Percentiles rank a stretch among this genome's conserved stretches.
These are phyloP conservation scores for Venusia cambrica DNA, from an alignment of 2,888 invertebrate genomes.

Conservation along the genomic window DNA sequence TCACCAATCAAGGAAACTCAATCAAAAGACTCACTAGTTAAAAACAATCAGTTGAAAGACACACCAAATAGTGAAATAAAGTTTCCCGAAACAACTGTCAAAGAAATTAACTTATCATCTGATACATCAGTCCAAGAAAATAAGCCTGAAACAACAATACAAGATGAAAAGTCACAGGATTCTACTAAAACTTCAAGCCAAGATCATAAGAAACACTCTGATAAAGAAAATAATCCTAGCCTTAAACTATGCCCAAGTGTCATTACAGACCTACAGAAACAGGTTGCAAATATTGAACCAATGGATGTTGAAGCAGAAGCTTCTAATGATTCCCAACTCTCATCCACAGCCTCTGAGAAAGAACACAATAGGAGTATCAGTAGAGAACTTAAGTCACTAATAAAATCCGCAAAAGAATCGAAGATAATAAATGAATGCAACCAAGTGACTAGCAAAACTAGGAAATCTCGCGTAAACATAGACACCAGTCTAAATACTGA, in stretches of 20 bases:
- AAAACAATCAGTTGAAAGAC: no score
- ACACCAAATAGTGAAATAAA: no score
- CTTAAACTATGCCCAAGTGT: conserved; percentile 10
- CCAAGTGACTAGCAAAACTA: conserved; percentile 72
- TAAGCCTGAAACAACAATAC: conserved; percentile 4
- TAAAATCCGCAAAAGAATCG: conserved; percentile 85
- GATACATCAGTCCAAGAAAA: no score
- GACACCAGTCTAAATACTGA: conserved; percentile 71
- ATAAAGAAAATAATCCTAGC: conserved; percentile 6
- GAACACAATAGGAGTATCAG: conserved; percentile 68
- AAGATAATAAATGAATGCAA: conserved; percentile 83
- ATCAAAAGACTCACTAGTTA: no score
- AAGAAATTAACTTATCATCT: no score
- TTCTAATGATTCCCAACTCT: conserved; percentile 54
- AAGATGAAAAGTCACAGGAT: conserved; percentile 7
- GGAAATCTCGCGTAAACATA: conserved; percentile 64
- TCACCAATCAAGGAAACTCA: no score
- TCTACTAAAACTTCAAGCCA: conserved; percentile 10
- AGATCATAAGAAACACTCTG: conserved; percentile 6
- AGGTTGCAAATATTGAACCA: conserved; percentile 6
- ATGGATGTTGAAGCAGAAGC: conserved; percentile 38
- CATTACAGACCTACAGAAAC: no score
- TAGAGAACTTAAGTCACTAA: conserved; percentile 83
- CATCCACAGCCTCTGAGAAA: conserved; percentile 53
- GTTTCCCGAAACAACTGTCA: no score